Evolutionary conservation across 1,140 invertebrate species (phyloP).

Genomic region (Cotesia vestalis): DNA sequence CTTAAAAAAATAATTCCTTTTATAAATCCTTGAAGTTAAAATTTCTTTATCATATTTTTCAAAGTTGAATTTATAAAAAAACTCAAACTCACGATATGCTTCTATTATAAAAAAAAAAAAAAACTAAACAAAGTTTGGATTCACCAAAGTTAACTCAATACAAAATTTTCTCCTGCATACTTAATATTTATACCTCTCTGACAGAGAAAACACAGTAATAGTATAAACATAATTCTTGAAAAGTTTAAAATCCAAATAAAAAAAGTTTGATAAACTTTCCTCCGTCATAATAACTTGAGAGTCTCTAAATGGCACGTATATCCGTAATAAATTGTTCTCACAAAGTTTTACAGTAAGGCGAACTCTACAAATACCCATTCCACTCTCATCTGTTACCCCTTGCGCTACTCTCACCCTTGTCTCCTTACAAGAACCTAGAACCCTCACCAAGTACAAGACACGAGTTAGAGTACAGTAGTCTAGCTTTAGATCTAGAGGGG

Average conservation of each 20-base stretch:
- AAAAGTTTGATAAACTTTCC: constrained; percentile 51
- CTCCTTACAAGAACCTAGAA: not conserved
- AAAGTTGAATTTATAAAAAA: too few species aligned
- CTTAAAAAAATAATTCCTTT: too few species aligned
- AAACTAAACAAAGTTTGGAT: too few species aligned
- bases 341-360: constrained; percentile 55
- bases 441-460: not conserved
- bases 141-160: too few species aligned
- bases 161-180: too few species aligned
- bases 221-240: constrained; percentile 10
- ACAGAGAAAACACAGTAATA: constrained; percentile 16
- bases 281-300: constrained; percentile 61
- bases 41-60: too few species aligned
- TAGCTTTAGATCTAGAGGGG: not conserved
- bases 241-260: not conserved
- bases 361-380: constrained; percentile 57
- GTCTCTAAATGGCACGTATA: constrained; percentile 62
- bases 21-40: too few species aligned
- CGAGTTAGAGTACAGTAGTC: not conserved
- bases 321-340: constrained; percentile 63
- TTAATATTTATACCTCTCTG: too few species aligned
- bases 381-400: constrained; percentile 34
- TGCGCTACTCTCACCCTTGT: constrained; percentile 5
- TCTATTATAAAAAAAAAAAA: too few species aligned
- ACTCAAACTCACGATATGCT: too few species aligned